Conservation (phyloP, 2,888 invertebrate species). For the Mimumesa dahlbomi region DNA sequence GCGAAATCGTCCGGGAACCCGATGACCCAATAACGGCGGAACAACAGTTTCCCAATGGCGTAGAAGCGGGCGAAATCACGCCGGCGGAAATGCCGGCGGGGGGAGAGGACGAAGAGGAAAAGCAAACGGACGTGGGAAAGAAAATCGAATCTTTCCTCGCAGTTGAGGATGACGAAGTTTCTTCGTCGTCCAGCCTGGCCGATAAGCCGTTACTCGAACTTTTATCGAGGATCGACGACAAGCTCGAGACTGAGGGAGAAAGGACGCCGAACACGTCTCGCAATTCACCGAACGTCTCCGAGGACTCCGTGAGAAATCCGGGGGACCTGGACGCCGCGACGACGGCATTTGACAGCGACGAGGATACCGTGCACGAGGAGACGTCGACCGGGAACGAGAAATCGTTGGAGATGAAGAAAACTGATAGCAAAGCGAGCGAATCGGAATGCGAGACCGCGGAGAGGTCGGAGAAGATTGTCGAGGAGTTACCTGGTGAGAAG, state of each 20-base stretch:
- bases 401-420: background rate
- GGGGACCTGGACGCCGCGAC: background rate
- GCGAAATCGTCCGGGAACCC: background rate
- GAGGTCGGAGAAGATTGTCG: too few species aligned
- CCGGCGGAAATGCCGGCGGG: background rate
- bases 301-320: background rate
- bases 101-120: too few species aligned
- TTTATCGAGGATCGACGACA: slow-evolving; percentile 13
- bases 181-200: slow-evolving; percentile 48
- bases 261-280: too few species aligned
- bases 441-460: background rate
- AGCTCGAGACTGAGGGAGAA: background rate
- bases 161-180: slow-evolving; percentile 23
- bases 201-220: slow-evolving; percentile 57
- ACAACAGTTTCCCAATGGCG: too few species aligned
- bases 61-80: too few species aligned
- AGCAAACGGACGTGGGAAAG: background rate
- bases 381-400: slow-evolving; percentile 20
- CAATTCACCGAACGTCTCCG: background rate
- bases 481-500: too few species aligned
- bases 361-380: slow-evolving; percentile 64
- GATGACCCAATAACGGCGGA: background rate
- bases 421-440: too few species aligned
- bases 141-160: background rate
- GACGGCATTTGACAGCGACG: slow-evolving; percentile 69